phyloP scores from a whole-genome alignment of 2,797 vertebrate genomes.

The Pseudomugil gertrudae region DNA sequence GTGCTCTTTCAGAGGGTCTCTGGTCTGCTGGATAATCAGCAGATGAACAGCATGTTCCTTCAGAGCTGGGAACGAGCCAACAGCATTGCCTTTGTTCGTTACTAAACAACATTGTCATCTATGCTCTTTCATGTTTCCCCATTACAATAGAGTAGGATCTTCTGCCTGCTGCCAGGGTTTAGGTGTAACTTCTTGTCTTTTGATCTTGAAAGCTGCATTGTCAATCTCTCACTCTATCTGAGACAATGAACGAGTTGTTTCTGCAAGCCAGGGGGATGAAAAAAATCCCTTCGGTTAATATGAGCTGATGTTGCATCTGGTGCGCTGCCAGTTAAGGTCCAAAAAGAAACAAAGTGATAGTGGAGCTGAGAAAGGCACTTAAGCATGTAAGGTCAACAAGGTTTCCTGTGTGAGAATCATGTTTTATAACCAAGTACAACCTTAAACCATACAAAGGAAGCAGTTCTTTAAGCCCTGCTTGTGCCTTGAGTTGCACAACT shows the following conservation, averaged over 20 bases:
- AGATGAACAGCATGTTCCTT: slow-evolving; percentile 61
- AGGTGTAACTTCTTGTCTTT: slow-evolving; percentile 56
- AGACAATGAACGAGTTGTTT: slow-evolving; percentile 38
- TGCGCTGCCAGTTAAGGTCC: slow-evolving; percentile 27
- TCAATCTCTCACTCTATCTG: slow-evolving; percentile 8
- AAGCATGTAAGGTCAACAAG: slow-evolving; percentile 7
- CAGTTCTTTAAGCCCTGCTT: background rate
- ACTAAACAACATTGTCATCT: slow-evolving; percentile 40
- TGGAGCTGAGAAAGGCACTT: slow-evolving; percentile 16
- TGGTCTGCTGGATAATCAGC: slow-evolving; percentile 43
- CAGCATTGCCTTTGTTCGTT: slow-evolving; percentile 42
- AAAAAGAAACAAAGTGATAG: slow-evolving; percentile 24
- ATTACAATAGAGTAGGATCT: slow-evolving; percentile 35
- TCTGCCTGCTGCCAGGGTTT: slow-evolving; percentile 19
- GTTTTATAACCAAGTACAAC: slow-evolving; percentile 1
- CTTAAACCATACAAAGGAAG: background rate
- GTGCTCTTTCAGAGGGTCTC: slow-evolving; percentile 53
- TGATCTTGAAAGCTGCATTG: slow-evolving; percentile 39
- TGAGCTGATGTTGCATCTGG: slow-evolving; percentile 34
- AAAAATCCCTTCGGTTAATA: slow-evolving; percentile 11
- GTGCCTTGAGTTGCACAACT: background rate
- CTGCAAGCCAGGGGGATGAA: slow-evolving; percentile 6
- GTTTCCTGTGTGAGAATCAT: slow-evolving; percentile 2
- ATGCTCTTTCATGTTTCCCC: slow-evolving; percentile 37
- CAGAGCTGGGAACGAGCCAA: slow-evolving; percentile 46